Evolutionary conservation across 2,888 invertebrate species (phyloP).

Genomic region (Julus scanicus): DNA sequence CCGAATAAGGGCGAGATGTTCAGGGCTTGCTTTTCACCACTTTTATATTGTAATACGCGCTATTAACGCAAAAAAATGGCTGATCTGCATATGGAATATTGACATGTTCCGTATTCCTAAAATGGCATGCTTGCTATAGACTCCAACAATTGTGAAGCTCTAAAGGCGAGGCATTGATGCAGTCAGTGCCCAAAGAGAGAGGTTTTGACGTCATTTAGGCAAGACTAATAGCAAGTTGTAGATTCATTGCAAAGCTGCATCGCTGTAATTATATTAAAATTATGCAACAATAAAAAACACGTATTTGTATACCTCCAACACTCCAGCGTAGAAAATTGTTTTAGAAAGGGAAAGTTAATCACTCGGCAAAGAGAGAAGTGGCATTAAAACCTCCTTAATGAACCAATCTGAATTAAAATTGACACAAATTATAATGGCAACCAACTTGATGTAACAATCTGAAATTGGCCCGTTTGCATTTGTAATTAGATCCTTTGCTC

Average conservation of each 20-base stretch:
- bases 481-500: slow-evolving; percentile 16
- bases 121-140: neutral
- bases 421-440: slow-evolving; percentile 33
- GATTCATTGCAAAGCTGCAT: slow-evolving; percentile 14
- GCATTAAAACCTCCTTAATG: slow-evolving; percentile 19
- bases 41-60: neutral
- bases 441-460: slow-evolving; percentile 28
- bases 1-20: neutral
- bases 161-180: neutral
- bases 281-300: slow-evolving; percentile 26
- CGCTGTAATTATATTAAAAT: slow-evolving; percentile 16
- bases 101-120: neutral
- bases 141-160: neutral
- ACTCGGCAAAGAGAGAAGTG: slow-evolving; percentile 20
- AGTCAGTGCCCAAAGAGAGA: neutral
- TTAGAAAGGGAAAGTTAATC: slow-evolving; percentile 21
- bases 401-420: slow-evolving; percentile 28
- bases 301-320: neutral
- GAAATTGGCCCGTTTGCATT: slow-evolving; percentile 33
- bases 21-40: neutral
- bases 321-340: neutral
- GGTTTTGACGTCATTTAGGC: slow-evolving; percentile 8
- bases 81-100: neutral
- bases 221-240: neutral
- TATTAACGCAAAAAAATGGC: neutral